A percentile compares a stretch with the other conserved stretches of the same genome.
Evolutionary conservation across 2,113 vertebrate genomes (phyloP).

Genomic region (Taxidea taxus): DNA sequence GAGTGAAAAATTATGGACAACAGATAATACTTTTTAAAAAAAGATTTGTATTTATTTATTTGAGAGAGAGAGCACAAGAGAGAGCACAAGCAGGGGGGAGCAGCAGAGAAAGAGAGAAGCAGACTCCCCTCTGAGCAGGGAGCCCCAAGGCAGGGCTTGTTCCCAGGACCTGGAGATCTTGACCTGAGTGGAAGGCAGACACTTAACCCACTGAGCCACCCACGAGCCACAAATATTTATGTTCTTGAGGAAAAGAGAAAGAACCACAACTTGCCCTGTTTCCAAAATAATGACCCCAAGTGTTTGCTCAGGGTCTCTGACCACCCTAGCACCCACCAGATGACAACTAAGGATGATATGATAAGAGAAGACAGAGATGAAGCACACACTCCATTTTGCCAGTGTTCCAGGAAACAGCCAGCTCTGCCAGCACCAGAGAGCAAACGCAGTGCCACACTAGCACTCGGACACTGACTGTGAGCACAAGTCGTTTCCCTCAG

Average conservation of each 20-base stretch:
- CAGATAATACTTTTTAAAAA: neutral
- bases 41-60: neutral
- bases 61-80: neutral
- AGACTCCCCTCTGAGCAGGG: neutral
- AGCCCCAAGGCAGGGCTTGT: neutral
- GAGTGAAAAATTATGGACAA: neutral
- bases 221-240: neutral
- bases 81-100: neutral
- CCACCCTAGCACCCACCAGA: neutral
- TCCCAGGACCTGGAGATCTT: neutral
- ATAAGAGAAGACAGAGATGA: neutral
- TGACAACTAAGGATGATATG: neutral
- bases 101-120: neutral
- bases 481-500: no score
- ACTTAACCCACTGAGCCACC: neutral
- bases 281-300: neutral
- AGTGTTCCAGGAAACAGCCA: neutral
- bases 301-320: neutral
- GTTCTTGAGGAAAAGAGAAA: neutral
- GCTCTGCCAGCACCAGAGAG: neutral
- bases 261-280: neutral
- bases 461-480: neutral
- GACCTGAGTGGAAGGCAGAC: neutral
- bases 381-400: neutral
- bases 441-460: neutral